These are phyloP conservation scores for Xenopus tropicalis DNA, from an alignment of 2,113 vertebrate species.

Conservation along the genomic window UCB_Xtro_10.0 CM004443.2:214239501-214240000, in stretches of 20 bases:
- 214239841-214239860: slow-evolving; percentile 49
- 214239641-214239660: slow-evolving; percentile 47
- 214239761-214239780: too few species aligned
- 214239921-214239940: not conserved
- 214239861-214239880: too few species aligned
- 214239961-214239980: slow-evolving; percentile 47
- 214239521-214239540: slow-evolving; percentile 49
- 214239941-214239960: slow-evolving; percentile 6
- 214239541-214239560: too few species aligned
- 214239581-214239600: slow-evolving; percentile 48
- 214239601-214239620: too few species aligned
- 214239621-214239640: slow-evolving; percentile 7
- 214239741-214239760: slow-evolving; percentile 48
- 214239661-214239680: not conserved
- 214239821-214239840: not conserved
- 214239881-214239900: slow-evolving; percentile 4
- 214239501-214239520: not conserved
- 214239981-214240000: not conserved
- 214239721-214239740: not conserved
- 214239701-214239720: too few species aligned
- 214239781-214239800: slow-evolving; percentile 7
- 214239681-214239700: slow-evolving; percentile 49
- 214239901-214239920: slow-evolving; percentile 47
- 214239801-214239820: slow-evolving; percentile 48
- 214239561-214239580: not conserved